phyloP scores from a whole-genome alignment of 2,888 invertebrate species.

The Rhopalosiphum nymphaeae region DNA sequence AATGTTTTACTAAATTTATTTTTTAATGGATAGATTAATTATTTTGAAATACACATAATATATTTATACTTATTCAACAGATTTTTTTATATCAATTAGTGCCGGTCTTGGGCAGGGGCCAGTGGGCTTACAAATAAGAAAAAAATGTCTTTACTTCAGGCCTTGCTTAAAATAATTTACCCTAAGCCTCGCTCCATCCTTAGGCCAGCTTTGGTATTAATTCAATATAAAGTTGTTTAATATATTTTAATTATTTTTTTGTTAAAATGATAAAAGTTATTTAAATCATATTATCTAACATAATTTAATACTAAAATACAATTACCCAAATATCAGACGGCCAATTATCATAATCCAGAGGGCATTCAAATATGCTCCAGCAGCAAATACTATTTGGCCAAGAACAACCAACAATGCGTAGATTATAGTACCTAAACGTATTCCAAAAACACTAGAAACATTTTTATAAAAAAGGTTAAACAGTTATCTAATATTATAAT shows the following conservation, averaged over 20 bases:
- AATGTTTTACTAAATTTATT: not conserved
- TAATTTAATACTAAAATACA: slow-evolving; percentile 57
- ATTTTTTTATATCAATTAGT: too few relatives aligned
- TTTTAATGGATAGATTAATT: not conserved
- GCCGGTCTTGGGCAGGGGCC: too few relatives aligned
- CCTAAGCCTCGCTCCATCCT: too few relatives aligned
- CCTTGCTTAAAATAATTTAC: too few relatives aligned
- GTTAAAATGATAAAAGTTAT: not conserved
- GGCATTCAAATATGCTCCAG: slow-evolving; percentile 82
- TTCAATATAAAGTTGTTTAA: not conserved
- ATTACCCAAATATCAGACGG: slow-evolving; percentile 93
- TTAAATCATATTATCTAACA: not conserved
- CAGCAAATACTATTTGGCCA: slow-evolving; percentile 91
- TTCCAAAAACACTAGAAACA: slow-evolving; percentile 86
- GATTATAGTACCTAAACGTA: slow-evolving; percentile 90
- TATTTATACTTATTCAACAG: not conserved
- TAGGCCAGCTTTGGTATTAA: too few relatives aligned
- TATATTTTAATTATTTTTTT: not conserved
- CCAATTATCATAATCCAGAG: slow-evolving; percentile 94
- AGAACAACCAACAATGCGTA: slow-evolving; percentile 88
- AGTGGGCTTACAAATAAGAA: too few relatives aligned
- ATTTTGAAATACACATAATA: not conserved
- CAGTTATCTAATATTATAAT: not conserved
- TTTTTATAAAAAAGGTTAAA: not conserved
- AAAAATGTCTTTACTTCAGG: too few relatives aligned